phyloP scores from a whole-genome alignment of 2,113 vertebrate genomes.

The Arothron firmamentum region DNA sequence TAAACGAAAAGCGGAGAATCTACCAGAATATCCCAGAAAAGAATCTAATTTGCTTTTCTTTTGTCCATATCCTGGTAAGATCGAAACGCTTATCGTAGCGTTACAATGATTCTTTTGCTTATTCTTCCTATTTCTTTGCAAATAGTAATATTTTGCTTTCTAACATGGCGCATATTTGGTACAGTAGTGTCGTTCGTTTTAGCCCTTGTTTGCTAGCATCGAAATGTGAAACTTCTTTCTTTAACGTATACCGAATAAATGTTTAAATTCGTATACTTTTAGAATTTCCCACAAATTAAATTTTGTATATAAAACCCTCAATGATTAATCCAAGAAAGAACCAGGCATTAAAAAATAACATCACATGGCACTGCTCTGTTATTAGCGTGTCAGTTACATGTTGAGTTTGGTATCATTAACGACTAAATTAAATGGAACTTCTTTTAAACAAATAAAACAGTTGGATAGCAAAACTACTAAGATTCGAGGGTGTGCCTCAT shows the following conservation, averaged over 20 bases:
- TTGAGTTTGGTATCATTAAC: too few relatives aligned
- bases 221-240: background rate
- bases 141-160: background rate
- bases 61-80: background rate
- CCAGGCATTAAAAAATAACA: background rate
- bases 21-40: background rate
- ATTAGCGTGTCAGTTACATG: too few relatives aligned
- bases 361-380: too few relatives aligned
- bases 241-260: too few relatives aligned
- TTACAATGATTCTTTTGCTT: background rate
- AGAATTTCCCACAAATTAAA: background rate
- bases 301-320: too few relatives aligned
- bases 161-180: background rate
- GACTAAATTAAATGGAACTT: too few relatives aligned
- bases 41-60: background rate
- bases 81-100: background rate
- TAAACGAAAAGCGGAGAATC: background rate
- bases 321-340: too few relatives aligned
- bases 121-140: background rate
- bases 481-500: too few relatives aligned
- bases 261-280: background rate
- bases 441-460: too few relatives aligned
- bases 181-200: background rate
- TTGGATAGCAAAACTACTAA: too few relatives aligned
- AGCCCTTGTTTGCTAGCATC: slow-evolving; percentile 26